phyloP scores from a whole-genome alignment of 2,113 vertebrate species.

The Corynorhinus townsendii region DNA sequence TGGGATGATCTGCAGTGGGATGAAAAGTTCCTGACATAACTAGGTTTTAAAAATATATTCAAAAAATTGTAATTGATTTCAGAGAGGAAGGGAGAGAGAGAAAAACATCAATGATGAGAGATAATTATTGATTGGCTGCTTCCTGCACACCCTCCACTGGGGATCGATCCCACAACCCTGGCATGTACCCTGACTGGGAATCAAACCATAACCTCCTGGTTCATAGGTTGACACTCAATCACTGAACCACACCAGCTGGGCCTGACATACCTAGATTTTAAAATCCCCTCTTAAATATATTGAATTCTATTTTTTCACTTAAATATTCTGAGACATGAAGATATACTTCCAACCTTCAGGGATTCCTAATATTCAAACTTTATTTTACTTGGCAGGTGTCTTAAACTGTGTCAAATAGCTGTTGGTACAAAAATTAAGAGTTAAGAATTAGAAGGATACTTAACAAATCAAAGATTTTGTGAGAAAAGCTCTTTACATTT shows the following conservation, averaged over 20 bases:
- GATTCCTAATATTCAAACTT: background rate
- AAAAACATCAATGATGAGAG: too few species aligned
- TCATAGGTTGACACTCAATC: too few species aligned
- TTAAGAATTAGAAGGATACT: background rate
- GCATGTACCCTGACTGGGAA: too few species aligned
- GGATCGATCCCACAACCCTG: too few species aligned
- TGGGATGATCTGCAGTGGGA: background rate
- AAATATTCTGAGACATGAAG: background rate
- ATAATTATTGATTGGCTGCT: too few species aligned
- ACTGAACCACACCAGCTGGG: too few species aligned
- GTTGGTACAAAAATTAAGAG: constrained; percentile 34
- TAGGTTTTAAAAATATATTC: background rate
- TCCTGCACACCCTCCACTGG: too few species aligned
- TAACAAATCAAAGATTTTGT: constrained; percentile 34
- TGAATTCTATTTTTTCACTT: background rate
- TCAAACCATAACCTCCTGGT: too few species aligned
- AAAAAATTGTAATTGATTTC: too few species aligned
- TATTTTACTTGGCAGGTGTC: background rate
- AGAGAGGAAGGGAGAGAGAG: too few species aligned
- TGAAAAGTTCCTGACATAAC: background rate
- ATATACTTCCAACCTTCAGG: background rate
- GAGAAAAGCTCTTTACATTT: constrained; percentile 10
- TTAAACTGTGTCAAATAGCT: background rate
- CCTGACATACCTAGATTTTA: background rate
- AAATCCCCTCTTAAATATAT: background rate